phyloP scores from a whole-genome alignment of 2,113 vertebrate species.

The Alethe castanea region DNA sequence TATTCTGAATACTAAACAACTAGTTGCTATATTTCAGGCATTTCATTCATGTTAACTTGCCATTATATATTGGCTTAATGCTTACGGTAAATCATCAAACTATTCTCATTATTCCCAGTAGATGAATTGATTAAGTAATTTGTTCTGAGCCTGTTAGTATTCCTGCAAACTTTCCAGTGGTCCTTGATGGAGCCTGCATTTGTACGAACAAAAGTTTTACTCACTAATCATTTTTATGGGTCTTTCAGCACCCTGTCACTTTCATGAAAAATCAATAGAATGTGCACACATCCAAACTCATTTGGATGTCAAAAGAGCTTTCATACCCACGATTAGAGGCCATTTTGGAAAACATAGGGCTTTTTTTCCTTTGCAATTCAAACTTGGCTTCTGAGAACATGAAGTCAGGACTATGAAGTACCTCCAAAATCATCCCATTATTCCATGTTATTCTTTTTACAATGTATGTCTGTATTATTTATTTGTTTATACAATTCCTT shows the following conservation, averaged over 20 bases:
- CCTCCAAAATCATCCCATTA: not conserved
- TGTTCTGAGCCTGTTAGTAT: constrained; percentile 2
- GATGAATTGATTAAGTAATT: constrained; percentile 1
- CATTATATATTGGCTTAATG: not conserved
- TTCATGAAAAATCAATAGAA: constrained; percentile 22
- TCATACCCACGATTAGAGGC: not conserved
- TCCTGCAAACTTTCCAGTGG: not conserved
- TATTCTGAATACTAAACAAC: not conserved
- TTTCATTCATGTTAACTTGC: not conserved
- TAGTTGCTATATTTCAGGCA: not conserved
- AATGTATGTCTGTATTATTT: not conserved
- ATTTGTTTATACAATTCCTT: not conserved
- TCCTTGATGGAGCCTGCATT: not conserved
- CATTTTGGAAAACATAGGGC: not conserved
- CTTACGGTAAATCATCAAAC: not conserved
- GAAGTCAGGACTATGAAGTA: not conserved
- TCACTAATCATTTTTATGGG: constrained; percentile 25
- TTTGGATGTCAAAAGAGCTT: constrained; percentile 1
- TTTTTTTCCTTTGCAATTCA: not conserved
- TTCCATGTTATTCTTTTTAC: not conserved
- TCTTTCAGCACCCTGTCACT: constrained; percentile 17
- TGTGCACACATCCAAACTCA: not conserved
- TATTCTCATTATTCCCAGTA: not conserved
- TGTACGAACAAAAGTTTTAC: not conserved
- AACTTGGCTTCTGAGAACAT: not conserved